phyloP scores from a whole-genome alignment of 2,113 vertebrate genomes.

The Oenanthe oenanthe region DNA sequence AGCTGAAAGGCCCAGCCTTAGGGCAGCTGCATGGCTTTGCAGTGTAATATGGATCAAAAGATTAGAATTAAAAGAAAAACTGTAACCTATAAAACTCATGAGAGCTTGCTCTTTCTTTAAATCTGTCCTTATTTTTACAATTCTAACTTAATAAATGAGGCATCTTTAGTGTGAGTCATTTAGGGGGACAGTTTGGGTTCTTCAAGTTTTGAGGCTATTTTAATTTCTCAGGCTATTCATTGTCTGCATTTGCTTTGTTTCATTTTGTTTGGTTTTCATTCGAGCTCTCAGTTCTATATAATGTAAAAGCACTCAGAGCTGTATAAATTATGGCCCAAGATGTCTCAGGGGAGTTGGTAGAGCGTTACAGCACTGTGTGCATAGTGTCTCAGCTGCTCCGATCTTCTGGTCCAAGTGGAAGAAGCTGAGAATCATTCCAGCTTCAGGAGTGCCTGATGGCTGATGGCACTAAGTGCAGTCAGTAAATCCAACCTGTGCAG shows the following conservation, averaged over 20 bases:
- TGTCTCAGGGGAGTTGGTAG: constrained; percentile 17
- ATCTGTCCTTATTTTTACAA: neutral
- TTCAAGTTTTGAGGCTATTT: constrained; percentile 49
- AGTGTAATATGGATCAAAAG: neutral
- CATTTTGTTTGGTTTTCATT: constrained; percentile 50
- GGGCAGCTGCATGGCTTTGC: neutral
- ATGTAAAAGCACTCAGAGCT: constrained; percentile 39
- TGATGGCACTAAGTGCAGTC: neutral
- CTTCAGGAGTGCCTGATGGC: neutral
- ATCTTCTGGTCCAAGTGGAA: constrained; percentile 12
- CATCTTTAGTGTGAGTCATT: constrained; percentile 19
- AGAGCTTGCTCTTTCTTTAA: neutral
- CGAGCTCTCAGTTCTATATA: constrained; percentile 38
- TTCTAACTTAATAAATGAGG: neutral
- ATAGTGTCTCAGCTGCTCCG: constrained; percentile 2
- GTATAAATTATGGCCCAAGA: constrained; percentile 37
- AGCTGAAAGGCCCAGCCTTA: neutral
- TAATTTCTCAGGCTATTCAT: constrained; percentile 61
- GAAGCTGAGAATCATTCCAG: constrained; percentile 14
- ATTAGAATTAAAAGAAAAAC: neutral
- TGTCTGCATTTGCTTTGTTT: constrained; percentile 60
- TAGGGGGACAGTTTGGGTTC: constrained; percentile 10
- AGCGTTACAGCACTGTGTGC: constrained; percentile 19
- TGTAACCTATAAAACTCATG: neutral
- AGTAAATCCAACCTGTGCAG: constrained; percentile 9